Evolutionary conservation across 2,888 invertebrate genomes (phyloP), one percentile per base, ranked within the genome.

Genomic region (Sthenelais limicola): DNA sequence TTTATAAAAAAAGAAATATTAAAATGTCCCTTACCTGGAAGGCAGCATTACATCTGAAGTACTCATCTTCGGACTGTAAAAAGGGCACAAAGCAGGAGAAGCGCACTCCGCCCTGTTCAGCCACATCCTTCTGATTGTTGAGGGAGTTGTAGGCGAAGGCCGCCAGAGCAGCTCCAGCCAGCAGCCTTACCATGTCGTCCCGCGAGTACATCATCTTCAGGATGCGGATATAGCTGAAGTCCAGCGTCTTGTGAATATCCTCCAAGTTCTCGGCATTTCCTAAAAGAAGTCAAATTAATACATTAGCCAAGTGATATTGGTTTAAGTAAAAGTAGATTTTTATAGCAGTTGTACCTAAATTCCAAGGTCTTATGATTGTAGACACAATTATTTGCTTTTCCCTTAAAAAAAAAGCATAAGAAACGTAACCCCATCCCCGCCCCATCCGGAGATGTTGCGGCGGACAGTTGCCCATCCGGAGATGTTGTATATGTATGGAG

Each of bases 71-170:
- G 1, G 86, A 85, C 71, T 83, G 78, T 35, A 87, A 77, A 73
- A 87, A 87, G 12, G 84, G 83, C 3, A 82, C 79, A 72, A 87
- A 86, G 68, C 85, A 85, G 74, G 78, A 79, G 78, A 86, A 87
- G 4, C 84, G 71, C 24, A 87, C 83, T 3, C 87, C 86, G 0
- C 86, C 87, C 76, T 86, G 82, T 38, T 82, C 82, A 0, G 83
- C 84, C 7, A 87, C 85, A 72, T 83, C 82, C 69, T 82, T 81
- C 80, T 87, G 86, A 72, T 86, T 84, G 7, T 74, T 77, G 15
- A 83, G 78, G 74, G 82, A 87, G 78, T 87, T 87, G 79, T 85
- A 87, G 5, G 86, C 85, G 73, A 87, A 87, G 26, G 84, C 79
- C 0, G 87, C 85, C 62, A 87, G 77, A 0, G 87, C 84, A 0